Base-by-base conservation (phyloP, 1,140 invertebrate species). In the Popillia japonica region DNA sequence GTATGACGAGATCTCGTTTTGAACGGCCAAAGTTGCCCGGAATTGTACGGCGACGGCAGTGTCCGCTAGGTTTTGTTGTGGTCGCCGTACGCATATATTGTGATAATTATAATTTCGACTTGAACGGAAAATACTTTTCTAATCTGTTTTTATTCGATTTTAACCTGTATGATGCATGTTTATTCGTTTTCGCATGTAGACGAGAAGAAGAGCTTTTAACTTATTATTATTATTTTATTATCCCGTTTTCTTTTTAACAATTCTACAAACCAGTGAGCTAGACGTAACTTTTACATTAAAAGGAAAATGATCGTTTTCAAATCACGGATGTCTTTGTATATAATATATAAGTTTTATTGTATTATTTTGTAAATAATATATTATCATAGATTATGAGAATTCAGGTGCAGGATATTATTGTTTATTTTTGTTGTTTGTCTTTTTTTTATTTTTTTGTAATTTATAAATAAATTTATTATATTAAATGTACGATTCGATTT, bases 201-300 rank as follows among this genome's bases (percentile, higher is more conserved):
- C 44, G 4, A 48, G 44, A 48, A 48, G 11, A 48, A 48, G n/a
- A 48, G 44, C 44, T 48, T 48, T 48, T 48, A 48, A n/a, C 17
- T 48, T 48, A 48, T 48, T 48, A 40, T 77, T 72, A 68, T 72
- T 40, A 77, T 72, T 77, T 75, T 75, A 72, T 78, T 74, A 23
- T 27, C n/a, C n/a, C 8, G n/a, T 78, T 78, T 48, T 40, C 74
- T 78, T 68, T 55, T 55, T n/a, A n/a, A n/a, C n/a, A n/a, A n/a
- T n/a, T n/a, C n/a, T n/a, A n/a, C n/a, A n/a, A n/a, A n/a, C n/a
- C n/a, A n/a, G n/a, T n/a, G n/a, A n/a, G 11, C 4, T 48, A 48
- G 44, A 48, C 11, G 44, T 14, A 42, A 48, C 44, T 48, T 48
- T 48, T 48, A 48, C 44, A 48, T 48, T 48, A 48, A 48, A 48